phyloP scores from a whole-genome alignment of 2,888 invertebrate species.

The Epistrophe eligans region DNA sequence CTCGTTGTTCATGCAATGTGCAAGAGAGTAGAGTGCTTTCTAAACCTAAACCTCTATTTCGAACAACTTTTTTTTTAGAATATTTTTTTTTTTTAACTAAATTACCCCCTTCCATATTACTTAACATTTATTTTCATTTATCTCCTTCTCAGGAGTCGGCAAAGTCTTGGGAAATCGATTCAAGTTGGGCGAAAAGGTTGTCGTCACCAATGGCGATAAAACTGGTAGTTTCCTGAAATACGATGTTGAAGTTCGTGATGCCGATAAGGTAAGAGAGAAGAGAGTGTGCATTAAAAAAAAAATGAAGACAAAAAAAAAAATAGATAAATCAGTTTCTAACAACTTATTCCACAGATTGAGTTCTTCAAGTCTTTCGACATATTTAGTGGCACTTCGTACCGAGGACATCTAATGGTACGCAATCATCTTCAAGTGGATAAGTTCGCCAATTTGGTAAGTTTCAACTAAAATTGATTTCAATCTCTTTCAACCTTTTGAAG shows the following conservation, averaged over 20 bases:
- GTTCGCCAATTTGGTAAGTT: slow-evolving; percentile 83
- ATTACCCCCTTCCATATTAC: slow-evolving; percentile 20
- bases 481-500: slow-evolving; percentile 29
- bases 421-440: slow-evolving; percentile 84
- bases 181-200: slow-evolving; percentile 83
- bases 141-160: slow-evolving; percentile 80
- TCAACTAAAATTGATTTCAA: slow-evolving; percentile 62
- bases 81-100: slow-evolving; percentile 4
- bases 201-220: slow-evolving; percentile 82
- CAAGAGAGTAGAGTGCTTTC: slow-evolving; percentile 29
- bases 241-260: slow-evolving; percentile 83
- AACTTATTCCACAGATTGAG: slow-evolving; percentile 80
- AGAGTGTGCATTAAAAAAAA: slow-evolving; percentile 35
- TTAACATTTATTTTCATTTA: slow-evolving; percentile 25
- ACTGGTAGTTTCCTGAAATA: slow-evolving; percentile 82
- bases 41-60: slow-evolving; percentile 36
- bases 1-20: slow-evolving; percentile 21
- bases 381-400: slow-evolving; percentile 82
- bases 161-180: slow-evolving; percentile 80
- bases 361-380: slow-evolving; percentile 83
- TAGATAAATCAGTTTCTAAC: slow-evolving; percentile 57
- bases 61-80: slow-evolving; percentile 9
- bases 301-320: neutral
- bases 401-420: slow-evolving; percentile 81
- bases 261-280: slow-evolving; percentile 81